A percentile compares a stretch with the other conserved stretches of the same genome.
Conservation (phyloP, 1,140 invertebrate genomes). For the Drosophila asahinai region DNA sequence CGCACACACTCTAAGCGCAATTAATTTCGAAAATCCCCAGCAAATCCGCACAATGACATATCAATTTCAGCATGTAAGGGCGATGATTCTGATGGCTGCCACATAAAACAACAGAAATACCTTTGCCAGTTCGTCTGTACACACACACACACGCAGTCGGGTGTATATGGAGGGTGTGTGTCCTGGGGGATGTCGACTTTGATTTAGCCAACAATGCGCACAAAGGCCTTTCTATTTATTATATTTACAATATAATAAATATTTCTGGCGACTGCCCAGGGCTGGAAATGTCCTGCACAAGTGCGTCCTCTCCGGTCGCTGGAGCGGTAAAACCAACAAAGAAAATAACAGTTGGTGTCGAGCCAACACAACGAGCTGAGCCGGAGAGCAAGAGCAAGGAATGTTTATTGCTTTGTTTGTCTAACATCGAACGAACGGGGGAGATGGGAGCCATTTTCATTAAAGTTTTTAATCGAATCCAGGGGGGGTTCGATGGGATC, state of each 20-base stretch:
- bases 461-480: conserved; percentile 46
- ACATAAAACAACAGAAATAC: conserved; percentile 36
- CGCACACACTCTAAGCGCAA: conserved; percentile 41
- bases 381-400: conserved; percentile 16
- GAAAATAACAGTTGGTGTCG: conserved; percentile 22
- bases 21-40: conserved; percentile 61
- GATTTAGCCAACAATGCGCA: conserved; percentile 57
- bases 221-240: conserved; percentile 68
- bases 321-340: conserved; percentile 34
- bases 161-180: background rate
- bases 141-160: background rate
- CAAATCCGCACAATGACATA: conserved; percentile 61
- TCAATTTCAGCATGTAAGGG: conserved; percentile 51
- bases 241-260: conserved; percentile 80
- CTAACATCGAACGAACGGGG: conserved; percentile 11
- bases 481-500: background rate
- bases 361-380: conserved; percentile 1
- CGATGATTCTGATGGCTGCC: conserved; percentile 23
- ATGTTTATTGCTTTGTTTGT: conserved; percentile 74
- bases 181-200: conserved; percentile 51
- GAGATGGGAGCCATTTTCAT: conserved; percentile 26
- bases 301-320: background rate
- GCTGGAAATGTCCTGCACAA: conserved; percentile 32
- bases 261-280: conserved; percentile 51
- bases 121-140: conserved; percentile 1